Base-by-base conservation (phyloP, 2,797 vertebrate genomes). In the Parauchenoglanis punctatus region DNA sequence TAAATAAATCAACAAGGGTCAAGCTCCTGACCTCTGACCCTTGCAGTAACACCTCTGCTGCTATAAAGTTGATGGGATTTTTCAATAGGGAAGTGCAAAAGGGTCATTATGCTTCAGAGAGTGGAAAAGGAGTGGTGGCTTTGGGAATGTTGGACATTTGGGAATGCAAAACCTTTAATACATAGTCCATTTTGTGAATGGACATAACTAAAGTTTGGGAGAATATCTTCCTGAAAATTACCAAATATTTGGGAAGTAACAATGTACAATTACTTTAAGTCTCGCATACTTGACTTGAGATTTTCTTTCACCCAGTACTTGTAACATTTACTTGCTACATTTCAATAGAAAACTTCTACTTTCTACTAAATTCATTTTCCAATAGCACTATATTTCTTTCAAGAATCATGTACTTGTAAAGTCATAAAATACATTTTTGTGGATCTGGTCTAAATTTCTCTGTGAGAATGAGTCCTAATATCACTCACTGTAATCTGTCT, bases 11-110 rank as follows among this genome's bases (percentile, higher is more conserved):
- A 28, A 23, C 12, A n/a, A 52, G 72, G 72, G 28, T 31, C 35
- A 28, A 52, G 25, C 72, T 23, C 28, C 70, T 85, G 72, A 75
- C 58, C 72, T 52, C 18, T 85, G 56, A 63, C 84, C 72, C 65
- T 18, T 63, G 25, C 40, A 52, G 44, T 11, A 61, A 20, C n/a
- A 28, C 15, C 4, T 31, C 17, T 28, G 46, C 25, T 28, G 73
- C 13, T 28, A 23, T 44, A 72, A 44, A 72, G 70, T 20, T 44
- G 17, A 76, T 49, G 73, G 15, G 44, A 40, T 44, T 72, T 72
- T 44, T 65, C n/a, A n/a, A n/a, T 65, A 13, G n/a, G n/a, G 18
- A 72, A 18, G 3, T 44, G 20, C 18, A 73, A 13, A 44, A 25
- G 12, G 20, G 40, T 25, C 25, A 13, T 76, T 28, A 52, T n/a